Base-by-base conservation (phyloP, 2,797 vertebrate genomes). In the Thamnophis elegans region DNA sequence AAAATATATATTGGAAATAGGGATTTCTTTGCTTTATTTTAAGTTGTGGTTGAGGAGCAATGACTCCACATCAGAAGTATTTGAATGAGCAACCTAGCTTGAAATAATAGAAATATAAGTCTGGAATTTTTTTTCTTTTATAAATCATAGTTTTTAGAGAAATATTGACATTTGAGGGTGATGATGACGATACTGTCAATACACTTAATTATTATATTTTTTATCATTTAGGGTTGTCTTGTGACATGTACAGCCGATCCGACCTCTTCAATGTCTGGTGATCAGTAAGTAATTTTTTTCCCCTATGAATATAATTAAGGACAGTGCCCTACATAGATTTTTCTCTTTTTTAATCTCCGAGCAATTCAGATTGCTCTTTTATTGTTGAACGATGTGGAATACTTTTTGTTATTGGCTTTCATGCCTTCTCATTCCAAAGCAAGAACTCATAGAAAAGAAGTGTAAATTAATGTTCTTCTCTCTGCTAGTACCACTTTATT, bases 401-500 rank as follows among this genome's bases (percentile, higher is more conserved):
- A 14, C 11, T 62, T 89, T 92, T 60, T 28, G 60, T 73, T 10
- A 89, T 14, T 60, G 59, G 87, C 25, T 12, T 59, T 58, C 36
- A 87, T 42, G 54, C 42, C 53, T 86, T 55, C 54, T 89, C 47
- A 78, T 89, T 91, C 60, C n/a, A 87, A 51, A 55, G 47, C 89
- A 55, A 55, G 47, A 55, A 78, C 26, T 87, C 55, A 51, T 82
- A 12, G 73, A 22, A 90, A 90, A 88, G 88, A 68, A 73, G 62
- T 90, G 54, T 88, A 88, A 92, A 92, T 92, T 92, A 62, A 92
- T 92, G 87, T 59, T 82, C 87, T 86, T 60, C 22, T 68, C 32
- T 86, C 59, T 89, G 55, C 91, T 91, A 18, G 26, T 90, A 73
- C 62, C 51, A 92, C 73, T 87, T 94, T 93, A 93, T 91, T 91